These are phyloP conservation scores for Picus viridis DNA, from an alignment of 2,797 vertebrate species.

Conservation along the genomic window DNA sequence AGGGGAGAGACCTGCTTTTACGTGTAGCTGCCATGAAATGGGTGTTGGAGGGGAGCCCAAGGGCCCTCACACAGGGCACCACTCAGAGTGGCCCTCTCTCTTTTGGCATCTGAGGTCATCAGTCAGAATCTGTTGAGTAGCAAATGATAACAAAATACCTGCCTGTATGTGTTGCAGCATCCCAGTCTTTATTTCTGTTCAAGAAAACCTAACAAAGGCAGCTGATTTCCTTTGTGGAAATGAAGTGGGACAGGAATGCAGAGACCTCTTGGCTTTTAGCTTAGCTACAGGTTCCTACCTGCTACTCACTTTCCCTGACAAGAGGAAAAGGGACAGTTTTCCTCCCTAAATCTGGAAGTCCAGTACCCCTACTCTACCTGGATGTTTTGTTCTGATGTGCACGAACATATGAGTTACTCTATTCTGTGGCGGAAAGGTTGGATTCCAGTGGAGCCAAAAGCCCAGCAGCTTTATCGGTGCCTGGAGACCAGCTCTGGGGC, in stretches of 20 bases:
- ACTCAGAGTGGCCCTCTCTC: background rate
- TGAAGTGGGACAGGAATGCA: rapidly evolving
- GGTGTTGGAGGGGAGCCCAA: background rate
- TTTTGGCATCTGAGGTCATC: background rate
- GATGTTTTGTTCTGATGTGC: background rate
- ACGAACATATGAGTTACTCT: background rate
- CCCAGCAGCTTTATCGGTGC: background rate
- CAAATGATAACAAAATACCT: background rate
- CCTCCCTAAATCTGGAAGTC: background rate
- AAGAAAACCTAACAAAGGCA: background rate
- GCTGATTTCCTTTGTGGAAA: background rate
- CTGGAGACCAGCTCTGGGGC: background rate
- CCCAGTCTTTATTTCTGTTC: background rate
- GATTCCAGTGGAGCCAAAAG: background rate
- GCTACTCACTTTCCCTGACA: background rate
- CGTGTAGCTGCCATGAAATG: background rate
- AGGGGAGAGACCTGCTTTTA: background rate
- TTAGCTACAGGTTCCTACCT: background rate
- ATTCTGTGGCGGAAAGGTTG: background rate
- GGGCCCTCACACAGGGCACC: no score
- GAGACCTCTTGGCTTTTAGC: background rate
- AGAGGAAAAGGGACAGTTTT: background rate
- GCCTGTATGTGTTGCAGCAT: background rate
- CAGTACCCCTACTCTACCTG: background rate
- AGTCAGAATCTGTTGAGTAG: background rate